Evolutionary conservation across 2,113 vertebrate genomes (phyloP).

Genomic region (Lophotis ruficrista): DNA sequence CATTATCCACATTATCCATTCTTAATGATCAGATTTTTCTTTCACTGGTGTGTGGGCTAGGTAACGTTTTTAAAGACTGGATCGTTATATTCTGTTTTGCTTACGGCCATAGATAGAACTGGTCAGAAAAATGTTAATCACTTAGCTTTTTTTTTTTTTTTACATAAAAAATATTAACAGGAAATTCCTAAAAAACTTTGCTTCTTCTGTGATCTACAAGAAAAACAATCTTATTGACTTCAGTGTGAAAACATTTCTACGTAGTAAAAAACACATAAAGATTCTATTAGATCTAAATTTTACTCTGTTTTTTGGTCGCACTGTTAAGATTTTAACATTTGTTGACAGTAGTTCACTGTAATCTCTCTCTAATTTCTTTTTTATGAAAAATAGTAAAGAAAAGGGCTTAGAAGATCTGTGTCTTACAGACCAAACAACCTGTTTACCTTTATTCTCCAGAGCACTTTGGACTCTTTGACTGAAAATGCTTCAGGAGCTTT

Average conservation of each 20-base stretch:
- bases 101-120: neutral
- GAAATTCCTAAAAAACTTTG: neutral
- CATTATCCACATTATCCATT: neutral
- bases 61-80: neutral
- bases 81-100: neutral
- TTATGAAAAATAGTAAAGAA: neutral
- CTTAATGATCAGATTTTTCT: neutral
- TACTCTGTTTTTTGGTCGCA: neutral
- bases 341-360: neutral
- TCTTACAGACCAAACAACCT: neutral
- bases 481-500: neutral
- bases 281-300: neutral
- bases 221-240: neutral
- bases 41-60: neutral
- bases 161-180: neutral
- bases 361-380: neutral
- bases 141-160: neutral
- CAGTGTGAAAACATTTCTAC: neutral
- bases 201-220: neutral
- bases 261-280: neutral
- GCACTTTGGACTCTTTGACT: neutral
- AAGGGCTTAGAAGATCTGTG: neutral
- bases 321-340: neutral
- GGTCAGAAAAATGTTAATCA: neutral
- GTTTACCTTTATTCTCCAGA: neutral